phyloP scores from a whole-genome alignment of 1,140 invertebrate genomes.

The Cryptotermes secundus region DNA sequence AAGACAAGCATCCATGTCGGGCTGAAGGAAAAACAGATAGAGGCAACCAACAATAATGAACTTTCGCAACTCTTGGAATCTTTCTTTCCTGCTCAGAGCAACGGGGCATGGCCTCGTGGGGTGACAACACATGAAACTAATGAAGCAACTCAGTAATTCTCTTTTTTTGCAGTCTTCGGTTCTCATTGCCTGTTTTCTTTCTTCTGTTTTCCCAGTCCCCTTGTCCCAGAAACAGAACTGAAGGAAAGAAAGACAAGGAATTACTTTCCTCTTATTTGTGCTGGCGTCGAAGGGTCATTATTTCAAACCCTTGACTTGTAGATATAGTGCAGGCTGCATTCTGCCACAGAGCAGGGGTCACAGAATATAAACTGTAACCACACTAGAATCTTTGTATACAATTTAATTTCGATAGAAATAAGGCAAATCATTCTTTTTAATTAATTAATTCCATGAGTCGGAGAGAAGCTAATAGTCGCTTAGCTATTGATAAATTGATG shows the following conservation, averaged over 20 bases:
- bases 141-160: not conserved
- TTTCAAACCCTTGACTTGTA: not conserved
- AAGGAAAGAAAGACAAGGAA: not conserved
- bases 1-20: not conserved
- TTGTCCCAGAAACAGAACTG: not conserved
- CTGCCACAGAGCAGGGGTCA: not conserved
- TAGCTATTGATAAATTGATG: too few species aligned
- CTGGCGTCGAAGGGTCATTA: not conserved
- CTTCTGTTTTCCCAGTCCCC: not conserved
- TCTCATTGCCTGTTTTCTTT: not conserved
- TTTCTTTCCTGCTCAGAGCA: not conserved
- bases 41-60: not conserved
- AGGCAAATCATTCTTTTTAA: too few species aligned
- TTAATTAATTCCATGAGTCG: too few species aligned
- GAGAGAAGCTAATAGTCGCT: too few species aligned
- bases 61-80: not conserved
- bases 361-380: not conserved
- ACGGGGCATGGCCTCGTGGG: not conserved
- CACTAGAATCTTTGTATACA: too few species aligned
- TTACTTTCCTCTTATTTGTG: not conserved
- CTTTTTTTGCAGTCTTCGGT: not conserved
- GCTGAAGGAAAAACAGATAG: not conserved
- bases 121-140: conserved; percentile 13
- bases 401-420: too few species aligned
- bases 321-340: not conserved